Evolutionary conservation across 1,140 invertebrate genomes (phyloP).

Genomic region (Andrena cerasifolii): DNA sequence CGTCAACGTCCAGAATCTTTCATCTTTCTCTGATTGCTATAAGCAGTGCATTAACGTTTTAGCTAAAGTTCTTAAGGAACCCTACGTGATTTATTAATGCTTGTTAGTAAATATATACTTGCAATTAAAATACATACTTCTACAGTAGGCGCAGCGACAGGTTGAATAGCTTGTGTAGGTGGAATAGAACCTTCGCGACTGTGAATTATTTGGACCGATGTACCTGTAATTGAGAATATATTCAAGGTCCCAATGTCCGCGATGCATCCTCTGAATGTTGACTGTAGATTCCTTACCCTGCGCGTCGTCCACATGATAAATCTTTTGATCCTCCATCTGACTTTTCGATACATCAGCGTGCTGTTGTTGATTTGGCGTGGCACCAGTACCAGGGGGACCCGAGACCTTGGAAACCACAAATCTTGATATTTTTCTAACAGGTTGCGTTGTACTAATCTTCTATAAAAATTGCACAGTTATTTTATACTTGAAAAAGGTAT

Average conservation of each 20-base stretch:
- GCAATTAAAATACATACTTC: constrained; percentile 70
- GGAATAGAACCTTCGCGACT: constrained; percentile 79
- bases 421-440: constrained; percentile 81
- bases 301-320: constrained; percentile 69
- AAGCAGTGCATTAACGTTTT: not conserved
- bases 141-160: constrained; percentile 49
- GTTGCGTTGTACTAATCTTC: constrained; percentile 67
- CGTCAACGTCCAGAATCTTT: constrained; percentile 73
- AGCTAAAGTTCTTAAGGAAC: constrained; percentile 11
- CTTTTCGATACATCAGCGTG: constrained; percentile 43
- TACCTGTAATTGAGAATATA: constrained; percentile 32
- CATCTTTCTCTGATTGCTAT: constrained; percentile 76
- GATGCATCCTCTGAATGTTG: not conserved
- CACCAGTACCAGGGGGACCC: constrained; percentile 71
- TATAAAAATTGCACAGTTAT: constrained; percentile 53
- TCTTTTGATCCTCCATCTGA: constrained; percentile 60
- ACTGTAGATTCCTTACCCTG: constrained; percentile 61
- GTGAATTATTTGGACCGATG: constrained; percentile 70
- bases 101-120: constrained; percentile 15
- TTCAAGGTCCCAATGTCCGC: too few species aligned
- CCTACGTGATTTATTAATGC: not conserved
- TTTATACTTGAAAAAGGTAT: constrained; percentile 18
- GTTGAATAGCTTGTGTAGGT: constrained; percentile 64
- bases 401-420: constrained; percentile 83
- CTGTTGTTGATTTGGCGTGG: constrained; percentile 63